phyloP scores from a whole-genome alignment of 2,888 invertebrate species.

The Diplazon laetatorius region DNA sequence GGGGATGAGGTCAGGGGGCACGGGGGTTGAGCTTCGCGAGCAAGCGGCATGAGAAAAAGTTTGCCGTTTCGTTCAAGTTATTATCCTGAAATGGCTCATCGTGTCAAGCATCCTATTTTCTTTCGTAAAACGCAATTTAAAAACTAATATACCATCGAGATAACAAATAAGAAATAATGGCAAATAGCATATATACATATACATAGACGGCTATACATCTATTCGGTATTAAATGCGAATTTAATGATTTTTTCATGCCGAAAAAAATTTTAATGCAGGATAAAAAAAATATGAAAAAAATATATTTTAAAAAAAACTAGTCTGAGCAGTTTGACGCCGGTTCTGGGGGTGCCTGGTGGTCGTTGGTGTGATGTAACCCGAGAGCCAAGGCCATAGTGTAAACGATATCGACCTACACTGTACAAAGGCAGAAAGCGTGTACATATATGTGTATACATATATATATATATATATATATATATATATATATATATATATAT shows the following conservation, averaged over 20 bases:
- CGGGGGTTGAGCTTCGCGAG: constrained; percentile 10
- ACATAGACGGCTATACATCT: neutral
- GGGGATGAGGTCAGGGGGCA: too few relatives aligned
- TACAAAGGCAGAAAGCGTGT: constrained; percentile 62
- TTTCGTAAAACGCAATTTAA: constrained; percentile 49
- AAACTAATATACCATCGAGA: constrained; percentile 29
- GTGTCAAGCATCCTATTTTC: constrained; percentile 54
- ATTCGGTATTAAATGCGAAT: too few relatives aligned
- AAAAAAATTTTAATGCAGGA: neutral
- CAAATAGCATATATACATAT: neutral
- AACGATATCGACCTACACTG: constrained; percentile 52
- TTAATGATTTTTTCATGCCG: constrained; percentile 7
- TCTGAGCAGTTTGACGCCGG: constrained; percentile 8
- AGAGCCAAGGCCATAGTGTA: constrained; percentile 57
- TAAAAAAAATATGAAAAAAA: constrained; percentile 4
- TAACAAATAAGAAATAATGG: too few relatives aligned
- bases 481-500: too few relatives aligned
- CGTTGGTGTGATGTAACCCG: constrained; percentile 46
- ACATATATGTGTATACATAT: too few relatives aligned
- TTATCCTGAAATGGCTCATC: constrained; percentile 44
- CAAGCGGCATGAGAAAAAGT: constrained; percentile 51
- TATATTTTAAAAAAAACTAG: constrained; percentile 16
- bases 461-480: too few relatives aligned
- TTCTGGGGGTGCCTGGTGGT: neutral
- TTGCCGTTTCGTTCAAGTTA: constrained; percentile 55